Evolutionary conservation across 2,797 vertebrate genomes (phyloP), one percentile per base, ranked within the genome.

Genomic region (Vultur gryphus): DNA sequence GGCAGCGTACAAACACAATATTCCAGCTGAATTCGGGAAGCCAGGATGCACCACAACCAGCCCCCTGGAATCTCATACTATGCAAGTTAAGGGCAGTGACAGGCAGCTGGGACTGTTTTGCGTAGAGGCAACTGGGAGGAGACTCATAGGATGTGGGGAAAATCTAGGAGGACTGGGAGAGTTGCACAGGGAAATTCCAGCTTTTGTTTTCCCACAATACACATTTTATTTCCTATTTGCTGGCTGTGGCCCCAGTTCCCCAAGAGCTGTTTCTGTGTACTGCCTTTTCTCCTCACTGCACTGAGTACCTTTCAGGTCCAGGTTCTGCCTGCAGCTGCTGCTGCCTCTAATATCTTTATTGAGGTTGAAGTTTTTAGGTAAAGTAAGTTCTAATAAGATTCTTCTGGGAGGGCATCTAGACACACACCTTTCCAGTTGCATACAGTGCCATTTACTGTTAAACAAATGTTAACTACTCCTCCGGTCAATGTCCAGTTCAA

Each of bases 1-100:
- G n/a, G 31, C n/a, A 70, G 24, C 0, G 1, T 5, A 35, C 0
- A 1, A 81, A 66, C n/a, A 49, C 35, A 73, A 24, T 11, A 70
- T 31, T 82, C 37, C 84, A 75, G 31, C 5, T 48, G 66, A 66
- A 21, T 46, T 70, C 51, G 62, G 39, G 33, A 69, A 70, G 24
- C 24, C 46, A 72, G 55, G 19, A 59, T 2, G 44, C n/a, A 64
- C 14, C 41, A 52, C 52, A 67, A 19, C 17, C 49, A 69, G 54
- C 7, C 19, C 41, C 66, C 62, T 44, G 41, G 24, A 65, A n/a
- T 33, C 41, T 41, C 81, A 12, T 4, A 19, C 15, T 28, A 9
- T 13, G 20, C 29, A 39, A 49, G 28, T 43, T 43, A 15, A 65
- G 46, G 37, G 54, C n/a, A 48, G 17, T 3, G n/a, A 59, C 41